A percentile compares a stretch with the other conserved stretches of the same genome.
These are phyloP conservation scores for Boulengeromyrus knoepffleri DNA, from an alignment of 2,113 vertebrate species.

Conservation along the genomic window DNA sequence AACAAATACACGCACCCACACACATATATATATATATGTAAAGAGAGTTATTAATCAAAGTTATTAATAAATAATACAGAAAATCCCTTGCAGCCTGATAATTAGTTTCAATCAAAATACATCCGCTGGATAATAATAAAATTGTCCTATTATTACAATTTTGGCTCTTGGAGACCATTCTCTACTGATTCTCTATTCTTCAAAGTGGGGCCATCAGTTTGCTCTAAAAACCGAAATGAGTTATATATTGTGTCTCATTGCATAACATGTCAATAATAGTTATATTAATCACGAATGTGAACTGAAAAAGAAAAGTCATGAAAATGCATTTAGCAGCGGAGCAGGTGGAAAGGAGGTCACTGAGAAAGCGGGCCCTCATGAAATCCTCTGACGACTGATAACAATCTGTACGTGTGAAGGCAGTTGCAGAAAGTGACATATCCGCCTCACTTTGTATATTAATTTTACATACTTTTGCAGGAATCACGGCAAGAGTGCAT, in stretches of 20 bases:
- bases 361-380: background rate
- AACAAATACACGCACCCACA: background rate
- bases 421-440: background rate
- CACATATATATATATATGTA: background rate
- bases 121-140: background rate
- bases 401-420: background rate
- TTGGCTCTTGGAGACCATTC: background rate
- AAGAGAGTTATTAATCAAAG: background rate
- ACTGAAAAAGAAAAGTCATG: background rate
- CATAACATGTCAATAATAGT: background rate
- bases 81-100: background rate
- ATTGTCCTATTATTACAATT: background rate
- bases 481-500: background rate
- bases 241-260: background rate
- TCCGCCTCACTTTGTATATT: background rate
- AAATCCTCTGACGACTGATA: background rate
- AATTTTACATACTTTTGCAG: background rate
- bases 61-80: background rate
- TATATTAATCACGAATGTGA: background rate
- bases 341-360: background rate
- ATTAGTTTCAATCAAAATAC: background rate
- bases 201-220: background rate
- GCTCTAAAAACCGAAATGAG: background rate
- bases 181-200: background rate
- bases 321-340: background rate